Base-by-base conservation (phyloP, 2,888 invertebrate species). In the Lithophane semibrunnea region DNA sequence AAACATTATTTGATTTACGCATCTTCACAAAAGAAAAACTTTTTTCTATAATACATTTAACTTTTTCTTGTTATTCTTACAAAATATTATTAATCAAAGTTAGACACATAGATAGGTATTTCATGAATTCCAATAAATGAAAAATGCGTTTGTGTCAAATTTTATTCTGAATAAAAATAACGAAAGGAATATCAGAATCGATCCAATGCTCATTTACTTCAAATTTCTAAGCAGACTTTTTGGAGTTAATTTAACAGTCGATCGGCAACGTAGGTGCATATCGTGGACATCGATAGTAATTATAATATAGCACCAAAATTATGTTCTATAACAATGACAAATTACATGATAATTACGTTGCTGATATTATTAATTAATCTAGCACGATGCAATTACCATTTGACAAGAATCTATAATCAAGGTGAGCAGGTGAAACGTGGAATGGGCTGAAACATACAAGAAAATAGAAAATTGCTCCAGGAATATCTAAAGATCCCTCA, bases 11-110 rank as follows among this genome's bases (percentile, higher is more conserved):
- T 74, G 58, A 79, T 78, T 77, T 75, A 76, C 67, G 75, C 60
- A 72, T 64, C 58, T 79, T 86, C 16, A 73, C 63, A 79, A 79
- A 69, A 79, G 76, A 86, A 60, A 72, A 73, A 52, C 18, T 76
- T 76, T 78, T 78, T 58, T 64, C 68, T 71, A 18, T 70, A 77
- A 74, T 52, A 79, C 37, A 64, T 75, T 75, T 68, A 75, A 83
- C 61, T 72, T 83, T 76, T 67, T 64, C 65, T 24, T 13, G 24
- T 74, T 71, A 63, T 72, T 82, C 60, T 49, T 4, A 54, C 24
- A 83, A 74, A 77, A 86, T 47, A 54, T 54, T 68, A 73, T 77
- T 77, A 64, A 69, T 86, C 65, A 83, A 77, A 74, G 49, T 77
- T 66, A 58, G 68, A 72, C 58, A 61, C 24, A 54, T 66, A 29